phyloP scores from a whole-genome alignment of 2,113 vertebrate genomes.

The Ramphastos sulfuratus region DNA sequence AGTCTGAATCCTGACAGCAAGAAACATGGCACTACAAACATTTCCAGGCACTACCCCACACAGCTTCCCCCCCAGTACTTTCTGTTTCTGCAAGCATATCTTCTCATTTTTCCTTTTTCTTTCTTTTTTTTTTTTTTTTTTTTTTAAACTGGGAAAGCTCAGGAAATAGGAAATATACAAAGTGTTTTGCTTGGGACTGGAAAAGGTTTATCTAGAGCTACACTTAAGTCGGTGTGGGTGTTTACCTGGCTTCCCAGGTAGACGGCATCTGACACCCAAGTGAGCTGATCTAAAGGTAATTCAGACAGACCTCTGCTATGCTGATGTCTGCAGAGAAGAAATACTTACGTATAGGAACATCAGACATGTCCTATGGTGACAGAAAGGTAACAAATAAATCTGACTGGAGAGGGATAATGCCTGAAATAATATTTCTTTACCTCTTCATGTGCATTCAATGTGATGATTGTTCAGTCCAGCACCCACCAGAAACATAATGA shows the following conservation, averaged over 20 bases:
- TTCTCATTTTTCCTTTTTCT: neutral
- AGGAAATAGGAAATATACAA: neutral
- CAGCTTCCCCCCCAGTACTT: neutral
- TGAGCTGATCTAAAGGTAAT: conserved; percentile 67
- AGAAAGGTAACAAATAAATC: conserved; percentile 59
- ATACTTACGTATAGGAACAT: conserved; percentile 43
- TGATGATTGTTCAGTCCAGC: conserved; percentile 1
- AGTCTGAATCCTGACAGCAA: neutral
- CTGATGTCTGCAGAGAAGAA: conserved; percentile 55
- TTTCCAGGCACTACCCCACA: neutral
- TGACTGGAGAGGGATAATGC: conserved; percentile 16
- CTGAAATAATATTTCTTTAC: conserved; percentile 11
- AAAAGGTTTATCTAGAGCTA: conserved; percentile 27
- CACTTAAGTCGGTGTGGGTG: neutral
- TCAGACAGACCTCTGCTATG: conserved; percentile 61
- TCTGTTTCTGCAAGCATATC: neutral
- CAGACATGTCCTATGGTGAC: conserved; percentile 45
- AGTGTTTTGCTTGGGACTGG: neutral
- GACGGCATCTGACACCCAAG: conserved; percentile 61
- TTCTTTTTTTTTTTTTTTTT: neutral
- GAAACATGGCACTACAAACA: neutral
- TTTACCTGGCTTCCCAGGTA: conserved; percentile 57
- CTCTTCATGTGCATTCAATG: neutral
- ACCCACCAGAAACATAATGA: neutral
- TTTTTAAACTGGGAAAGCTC: neutral